Evolutionary conservation across 2,797 vertebrate genomes (phyloP).

Genomic region (Aplochiton taeniatus): DNA sequence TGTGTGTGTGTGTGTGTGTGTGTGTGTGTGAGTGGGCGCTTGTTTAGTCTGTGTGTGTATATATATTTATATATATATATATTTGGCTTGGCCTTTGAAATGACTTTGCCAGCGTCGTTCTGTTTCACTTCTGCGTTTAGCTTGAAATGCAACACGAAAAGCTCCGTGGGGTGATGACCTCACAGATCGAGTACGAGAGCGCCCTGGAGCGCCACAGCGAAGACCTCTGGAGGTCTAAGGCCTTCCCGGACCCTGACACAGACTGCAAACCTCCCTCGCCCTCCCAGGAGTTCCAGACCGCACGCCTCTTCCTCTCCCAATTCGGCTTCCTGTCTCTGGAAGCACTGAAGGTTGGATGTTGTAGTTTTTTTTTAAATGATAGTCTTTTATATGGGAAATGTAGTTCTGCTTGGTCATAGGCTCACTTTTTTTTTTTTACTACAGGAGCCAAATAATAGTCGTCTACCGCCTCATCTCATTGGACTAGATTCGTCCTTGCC

Average conservation of each 20-base stretch:
- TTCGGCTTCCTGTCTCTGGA: slow-evolving; percentile 94
- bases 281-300: slow-evolving; percentile 94
- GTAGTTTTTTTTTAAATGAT: background rate
- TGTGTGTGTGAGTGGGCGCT: too few species aligned
- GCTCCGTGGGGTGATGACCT: slow-evolving; percentile 86
- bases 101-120: too few species aligned
- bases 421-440: background rate
- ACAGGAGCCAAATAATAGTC: slow-evolving; percentile 93
- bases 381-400: background rate
- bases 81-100: too few species aligned
- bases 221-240: slow-evolving; percentile 83
- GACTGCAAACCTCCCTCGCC: slow-evolving; percentile 90
- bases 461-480: slow-evolving; percentile 95
- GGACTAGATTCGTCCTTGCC: slow-evolving; percentile 89
- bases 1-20: background rate
- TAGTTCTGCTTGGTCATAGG: background rate
- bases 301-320: slow-evolving; percentile 93
- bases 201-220: slow-evolving; percentile 85
- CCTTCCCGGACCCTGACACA: slow-evolving; percentile 86
- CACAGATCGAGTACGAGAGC: slow-evolving; percentile 90
- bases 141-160: slow-evolving; percentile 90
- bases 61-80: background rate
- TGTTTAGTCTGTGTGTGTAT: background rate
- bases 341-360: slow-evolving; percentile 84
- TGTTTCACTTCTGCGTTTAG: slow-evolving; percentile 64